A percentile compares a stretch with the other conserved stretches of the same genome.
These are phyloP conservation scores for Eumacrocentrus americanus DNA, from an alignment of 2,888 invertebrate species.

Conservation along the genomic window DNA sequence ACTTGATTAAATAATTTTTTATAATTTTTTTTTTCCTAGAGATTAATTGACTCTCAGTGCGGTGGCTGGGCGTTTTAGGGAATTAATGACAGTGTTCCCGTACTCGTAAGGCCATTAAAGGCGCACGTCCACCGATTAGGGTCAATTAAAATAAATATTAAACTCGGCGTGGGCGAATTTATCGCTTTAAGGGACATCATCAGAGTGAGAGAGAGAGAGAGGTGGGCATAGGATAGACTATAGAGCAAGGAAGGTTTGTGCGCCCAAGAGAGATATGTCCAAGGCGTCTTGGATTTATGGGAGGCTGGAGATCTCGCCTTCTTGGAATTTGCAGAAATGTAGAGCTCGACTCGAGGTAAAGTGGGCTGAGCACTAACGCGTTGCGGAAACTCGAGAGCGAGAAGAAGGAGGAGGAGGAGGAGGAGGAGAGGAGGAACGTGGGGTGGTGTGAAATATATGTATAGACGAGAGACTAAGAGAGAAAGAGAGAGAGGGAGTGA, in stretches of 20 bases:
- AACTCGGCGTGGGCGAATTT: constrained; percentile 34
- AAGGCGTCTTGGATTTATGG: constrained; percentile 32
- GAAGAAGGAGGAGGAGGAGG: constrained; percentile 16
- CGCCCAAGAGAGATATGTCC: constrained; percentile 7
- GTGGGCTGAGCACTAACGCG: constrained; percentile 29
- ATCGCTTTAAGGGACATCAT: constrained; percentile 30
- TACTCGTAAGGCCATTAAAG: constrained; percentile 15
- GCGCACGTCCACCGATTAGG: constrained; percentile 36
- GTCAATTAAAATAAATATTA: constrained; percentile 46
- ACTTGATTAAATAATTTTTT: background rate
- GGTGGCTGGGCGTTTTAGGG: background rate
- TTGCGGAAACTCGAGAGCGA: constrained; percentile 9
- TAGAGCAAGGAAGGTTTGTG: background rate
- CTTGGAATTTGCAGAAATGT: constrained; percentile 52
- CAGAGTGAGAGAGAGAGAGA: background rate
- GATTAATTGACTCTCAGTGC: background rate
- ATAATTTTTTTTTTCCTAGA: background rate
- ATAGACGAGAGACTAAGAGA: constrained; percentile 16
- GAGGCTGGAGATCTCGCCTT: constrained; percentile 35
- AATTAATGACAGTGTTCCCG: background rate
- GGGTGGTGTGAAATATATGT: background rate
- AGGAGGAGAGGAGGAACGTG: constrained; percentile 19
- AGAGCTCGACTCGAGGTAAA: constrained; percentile 40
- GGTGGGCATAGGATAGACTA: constrained; percentile 7
- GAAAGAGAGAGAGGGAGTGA: constrained; percentile 22